A percentile compares a stretch with the other conserved stretches of the same genome.
Conservation (phyloP, 2,113 vertebrate species). For the Mastomys coucha region DNA sequence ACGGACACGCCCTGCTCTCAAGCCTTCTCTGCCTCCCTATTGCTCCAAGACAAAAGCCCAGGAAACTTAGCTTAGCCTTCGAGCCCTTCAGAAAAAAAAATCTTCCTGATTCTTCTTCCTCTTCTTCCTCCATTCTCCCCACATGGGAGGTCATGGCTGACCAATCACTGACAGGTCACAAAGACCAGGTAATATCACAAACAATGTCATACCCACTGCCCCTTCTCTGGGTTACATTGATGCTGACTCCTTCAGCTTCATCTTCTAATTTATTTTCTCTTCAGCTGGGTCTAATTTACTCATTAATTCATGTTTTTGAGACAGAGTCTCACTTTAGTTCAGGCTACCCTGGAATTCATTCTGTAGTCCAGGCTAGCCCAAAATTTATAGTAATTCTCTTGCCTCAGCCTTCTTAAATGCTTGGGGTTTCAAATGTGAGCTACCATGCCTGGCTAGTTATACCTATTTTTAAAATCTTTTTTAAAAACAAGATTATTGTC, state of each 20-base stretch:
- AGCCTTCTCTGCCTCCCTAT: neutral
- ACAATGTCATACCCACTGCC: neutral
- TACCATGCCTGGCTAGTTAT: neutral
- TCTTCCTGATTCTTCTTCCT: neutral
- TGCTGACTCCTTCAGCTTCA: neutral
- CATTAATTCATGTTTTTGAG: neutral
- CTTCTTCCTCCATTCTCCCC: neutral
- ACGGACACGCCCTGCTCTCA: neutral
- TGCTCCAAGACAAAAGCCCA: neutral
- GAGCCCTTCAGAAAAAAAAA: neutral
- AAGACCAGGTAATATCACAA: neutral
- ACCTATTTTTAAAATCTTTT: neutral
- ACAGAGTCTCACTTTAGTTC: neutral
- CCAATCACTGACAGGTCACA: too few species aligned
- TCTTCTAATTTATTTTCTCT: conserved; percentile 39
- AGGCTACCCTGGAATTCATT: neutral
- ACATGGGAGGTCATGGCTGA: neutral
- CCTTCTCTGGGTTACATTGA: too few species aligned
- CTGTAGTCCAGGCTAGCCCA: neutral
- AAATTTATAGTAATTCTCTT: neutral
- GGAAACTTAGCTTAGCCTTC: neutral
- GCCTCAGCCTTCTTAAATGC: neutral
- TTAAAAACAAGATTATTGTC: neutral
- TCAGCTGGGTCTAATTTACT: neutral
- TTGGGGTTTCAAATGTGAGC: neutral